Evolutionary conservation across 2,888 invertebrate genomes (phyloP), one percentile per base, ranked within the genome.

Genomic region (Cenopis cana): DNA sequence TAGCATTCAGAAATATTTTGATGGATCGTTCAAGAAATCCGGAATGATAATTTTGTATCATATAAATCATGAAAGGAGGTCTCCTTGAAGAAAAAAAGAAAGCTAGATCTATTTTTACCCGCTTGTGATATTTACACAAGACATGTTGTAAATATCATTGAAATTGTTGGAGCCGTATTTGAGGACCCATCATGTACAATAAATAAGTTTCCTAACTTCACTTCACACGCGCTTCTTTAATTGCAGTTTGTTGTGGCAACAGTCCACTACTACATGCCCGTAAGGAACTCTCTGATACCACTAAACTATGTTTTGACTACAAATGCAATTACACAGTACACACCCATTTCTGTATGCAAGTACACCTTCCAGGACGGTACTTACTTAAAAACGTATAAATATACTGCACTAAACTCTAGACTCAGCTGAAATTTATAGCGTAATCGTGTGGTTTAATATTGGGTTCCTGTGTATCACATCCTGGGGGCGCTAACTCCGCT

Each of bases 391-490:
- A 85, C 82, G 79, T 85, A 86, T 87, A 86, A 88, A 88, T 84
- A 85, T 82, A 78, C 82, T 82, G 83, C 82, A 80, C 78, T 88
- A 89, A 85, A 83, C 81, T 74, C 82, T 79, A 86, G 80, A 82
- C 77, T 77, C 81, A 83, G 84, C 85, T 85, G 75, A 83, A 89
- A 91, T 91, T 91, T 91, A 91, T 90, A 79, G 84, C 83, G 79
- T 78, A 83, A 89, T 89, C 88, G 87, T 89, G 90, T 83, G 89
- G 90, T 89, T 90, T 91, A 91, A 91, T 91, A 90, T 89, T 89
- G 86, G 87, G 89, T 87, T 85, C 82, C 86, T 85, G 84, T 88
- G 88, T 89, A 89, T 89, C 89, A 88, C 89, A 89, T 87, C 84
- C 85, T 84, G 84, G 76, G 85, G 85, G 84, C 81, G 84, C 82